phyloP scores from a whole-genome alignment of 2,888 invertebrate genomes.

The Pheosia gnoma region DNA sequence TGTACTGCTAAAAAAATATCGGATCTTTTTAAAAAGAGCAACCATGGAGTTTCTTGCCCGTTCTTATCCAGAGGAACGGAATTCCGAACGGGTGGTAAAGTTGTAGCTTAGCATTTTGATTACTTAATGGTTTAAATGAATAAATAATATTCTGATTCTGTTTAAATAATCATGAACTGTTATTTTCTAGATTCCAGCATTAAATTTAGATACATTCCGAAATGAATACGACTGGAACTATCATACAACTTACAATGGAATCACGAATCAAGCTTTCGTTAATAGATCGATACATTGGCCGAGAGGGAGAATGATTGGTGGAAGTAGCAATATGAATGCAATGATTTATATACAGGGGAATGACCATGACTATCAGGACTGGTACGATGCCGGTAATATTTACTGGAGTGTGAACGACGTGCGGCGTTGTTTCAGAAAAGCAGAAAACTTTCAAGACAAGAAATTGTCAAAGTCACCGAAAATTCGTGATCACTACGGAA shows the following conservation, averaged over 20 bases:
- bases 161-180: too few relatives aligned
- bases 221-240: conserved; percentile 91
- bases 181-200: conserved; percentile 46
- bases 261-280: conserved; percentile 86
- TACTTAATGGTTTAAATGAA: neutral
- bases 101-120: too few relatives aligned
- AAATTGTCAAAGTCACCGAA: conserved; percentile 36
- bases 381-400: conserved; percentile 79
- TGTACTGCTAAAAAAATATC: too few relatives aligned
- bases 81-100: too few relatives aligned
- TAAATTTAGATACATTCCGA: conserved; percentile 44
- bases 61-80: too few relatives aligned
- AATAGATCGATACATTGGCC: conserved; percentile 74
- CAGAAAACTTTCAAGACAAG: conserved; percentile 68
- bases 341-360: conserved; percentile 84
- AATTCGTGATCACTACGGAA: conserved; percentile 58
- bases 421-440: conserved; percentile 74
- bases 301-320: conserved; percentile 86
- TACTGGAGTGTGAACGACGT: conserved; percentile 83
- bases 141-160: too few relatives aligned
- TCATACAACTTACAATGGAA: conserved; percentile 89
- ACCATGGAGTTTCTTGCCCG: too few relatives aligned
- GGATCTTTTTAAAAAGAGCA: too few relatives aligned
- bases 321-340: conserved; percentile 81
- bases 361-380: conserved; percentile 75